A percentile compares a stretch with the other conserved stretches of the same genome.
Evolutionary conservation across 2,888 invertebrate genomes (phyloP).

Genomic region (Digitonthophagus gazella): DNA sequence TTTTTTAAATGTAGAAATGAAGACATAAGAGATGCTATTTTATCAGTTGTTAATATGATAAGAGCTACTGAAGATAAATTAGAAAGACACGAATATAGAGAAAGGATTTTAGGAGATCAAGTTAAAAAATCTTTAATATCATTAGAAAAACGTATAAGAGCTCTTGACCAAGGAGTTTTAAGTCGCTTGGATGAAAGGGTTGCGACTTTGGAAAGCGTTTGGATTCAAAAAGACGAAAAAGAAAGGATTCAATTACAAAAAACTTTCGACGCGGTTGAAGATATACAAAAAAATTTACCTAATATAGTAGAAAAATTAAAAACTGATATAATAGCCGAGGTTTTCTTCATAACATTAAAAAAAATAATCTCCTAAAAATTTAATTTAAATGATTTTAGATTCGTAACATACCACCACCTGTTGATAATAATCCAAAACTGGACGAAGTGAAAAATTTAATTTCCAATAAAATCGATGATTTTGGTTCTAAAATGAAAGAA

Average conservation of each 20-base stretch:
- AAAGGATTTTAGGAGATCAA: constrained; percentile 75
- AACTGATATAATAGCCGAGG: constrained; percentile 46
- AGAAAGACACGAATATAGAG: constrained; percentile 80
- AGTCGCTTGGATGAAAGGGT: constrained; percentile 72
- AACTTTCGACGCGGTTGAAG: constrained; percentile 59
- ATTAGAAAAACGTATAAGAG: constrained; percentile 71
- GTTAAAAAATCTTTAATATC: constrained; percentile 70
- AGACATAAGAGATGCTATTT: constrained; percentile 74
- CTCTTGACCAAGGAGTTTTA: constrained; percentile 68
- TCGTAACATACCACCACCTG: background rate
- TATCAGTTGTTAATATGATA: constrained; percentile 78
- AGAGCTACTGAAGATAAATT: constrained; percentile 77
- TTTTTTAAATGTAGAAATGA: constrained; percentile 55
- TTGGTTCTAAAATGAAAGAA: constrained; percentile 29
- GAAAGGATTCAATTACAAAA: constrained; percentile 64
- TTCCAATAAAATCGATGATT: constrained; percentile 42
- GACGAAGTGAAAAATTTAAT: constrained; percentile 1
- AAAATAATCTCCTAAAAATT: too few relatives aligned
- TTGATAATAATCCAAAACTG: background rate
- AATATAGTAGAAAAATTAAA: constrained; percentile 52
- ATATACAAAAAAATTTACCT: constrained; percentile 53
- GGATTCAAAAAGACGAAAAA: constrained; percentile 69
- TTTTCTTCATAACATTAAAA: constrained; percentile 25
- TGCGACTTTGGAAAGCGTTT: constrained; percentile 72
- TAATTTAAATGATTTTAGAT: background rate